Base-by-base conservation (phyloP, 1,140 invertebrate species). In the Drosophila orosa region DNA sequence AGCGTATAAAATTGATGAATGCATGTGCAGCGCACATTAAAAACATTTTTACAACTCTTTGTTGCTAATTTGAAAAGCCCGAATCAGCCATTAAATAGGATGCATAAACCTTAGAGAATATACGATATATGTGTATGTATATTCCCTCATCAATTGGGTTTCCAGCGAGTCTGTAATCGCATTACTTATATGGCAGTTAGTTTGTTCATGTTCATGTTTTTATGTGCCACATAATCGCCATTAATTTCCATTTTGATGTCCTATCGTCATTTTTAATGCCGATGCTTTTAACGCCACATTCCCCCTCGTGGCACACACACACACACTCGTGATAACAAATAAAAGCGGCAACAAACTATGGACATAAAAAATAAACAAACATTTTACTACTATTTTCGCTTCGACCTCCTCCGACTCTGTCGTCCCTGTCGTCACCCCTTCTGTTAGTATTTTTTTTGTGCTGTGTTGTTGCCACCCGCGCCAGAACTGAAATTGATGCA, bases 341-440 rank as follows among this genome's bases (percentile, higher is more conserved):
- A 84, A 83, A 84, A 79, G 57, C 48, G 69, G 62, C 71, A 87
- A 82, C 78, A 82, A 86, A 87, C 83, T 79, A 87, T 87, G 83
- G 58, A 76, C 71, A 86, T 87, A 87, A 87, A 86, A 78, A 76
- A 69, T 72, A 72, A 71, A 72, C 65, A 71, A 71, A 71, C 52
- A 80, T 55, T 78, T 86, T 87, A 87, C 60, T 87, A 81, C 82
- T 81, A 56, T 77, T 80, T 68, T 62, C 17, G 50, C 42, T 33
- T 33, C 39, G 31, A 29, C 31, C 33, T 22, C 12, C 12, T 8
- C 40, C n/a, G n/a, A n/a, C n/a, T n/a, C n/a, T n/a, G n/a, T 35
- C 15, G 13, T 13, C 67, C 10, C 62, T 45, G 55, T 63, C 44
- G 37, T 50, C 52, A 52, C 58, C 54, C 62, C 50, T 66, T 67